phyloP scores from a whole-genome alignment of 2,113 vertebrate genomes.

The Myodes glareolus region DNA sequence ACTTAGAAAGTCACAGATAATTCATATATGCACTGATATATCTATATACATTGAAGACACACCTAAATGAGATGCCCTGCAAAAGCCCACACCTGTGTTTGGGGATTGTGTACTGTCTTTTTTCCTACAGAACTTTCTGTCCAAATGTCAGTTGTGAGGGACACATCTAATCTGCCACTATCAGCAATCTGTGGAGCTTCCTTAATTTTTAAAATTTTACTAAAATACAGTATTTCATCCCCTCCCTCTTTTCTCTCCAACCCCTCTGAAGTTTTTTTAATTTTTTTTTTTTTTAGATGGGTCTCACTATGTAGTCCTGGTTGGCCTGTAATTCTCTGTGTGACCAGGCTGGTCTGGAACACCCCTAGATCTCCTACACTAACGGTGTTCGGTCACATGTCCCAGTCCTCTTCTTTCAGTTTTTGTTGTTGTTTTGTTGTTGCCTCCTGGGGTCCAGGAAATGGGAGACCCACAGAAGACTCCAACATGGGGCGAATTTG shows the following conservation, averaged over 20 bases:
- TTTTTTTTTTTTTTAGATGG: not conserved
- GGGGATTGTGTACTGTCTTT: not conserved
- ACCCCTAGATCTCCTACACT: not conserved
- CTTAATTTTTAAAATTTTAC: not conserved
- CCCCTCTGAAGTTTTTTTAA: not conserved
- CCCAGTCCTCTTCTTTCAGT: not conserved
- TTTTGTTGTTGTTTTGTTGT: not conserved
- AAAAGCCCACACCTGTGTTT: not conserved
- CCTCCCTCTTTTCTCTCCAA: not conserved
- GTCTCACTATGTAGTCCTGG: not conserved
- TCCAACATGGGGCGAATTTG: not conserved
- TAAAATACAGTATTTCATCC: not conserved
- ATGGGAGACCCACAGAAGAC: not conserved
- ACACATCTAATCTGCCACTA: not conserved
- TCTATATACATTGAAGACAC: not conserved
- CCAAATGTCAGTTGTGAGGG: not conserved
- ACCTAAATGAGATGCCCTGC: not conserved
- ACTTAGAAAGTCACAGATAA: not conserved
- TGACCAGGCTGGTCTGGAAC: not conserved
- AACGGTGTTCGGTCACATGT: not conserved
- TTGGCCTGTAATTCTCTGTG: not conserved
- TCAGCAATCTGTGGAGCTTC: not conserved
- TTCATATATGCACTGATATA: not conserved
- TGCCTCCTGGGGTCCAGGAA: not conserved
- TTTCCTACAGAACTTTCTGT: not conserved